Evolutionary conservation across 2,113 vertebrate genomes (phyloP).

Genomic region (Trinectes maculatus): DNA sequence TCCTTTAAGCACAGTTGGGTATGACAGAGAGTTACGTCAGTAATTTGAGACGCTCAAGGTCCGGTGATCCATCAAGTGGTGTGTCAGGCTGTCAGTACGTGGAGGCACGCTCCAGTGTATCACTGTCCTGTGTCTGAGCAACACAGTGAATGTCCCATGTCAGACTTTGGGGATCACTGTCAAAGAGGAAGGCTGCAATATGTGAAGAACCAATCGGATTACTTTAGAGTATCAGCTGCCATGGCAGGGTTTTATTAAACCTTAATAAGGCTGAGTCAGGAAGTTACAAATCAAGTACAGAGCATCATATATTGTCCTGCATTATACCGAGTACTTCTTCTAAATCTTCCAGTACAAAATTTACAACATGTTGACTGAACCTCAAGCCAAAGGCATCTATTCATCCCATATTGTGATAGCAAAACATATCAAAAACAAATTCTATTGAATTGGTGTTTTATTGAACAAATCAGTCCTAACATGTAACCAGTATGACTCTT

Average conservation of each 20-base stretch:
- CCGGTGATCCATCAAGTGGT: conserved; percentile 32
- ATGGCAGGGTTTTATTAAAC: conserved; percentile 26
- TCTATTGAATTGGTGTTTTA: background rate
- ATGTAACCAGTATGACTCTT: background rate
- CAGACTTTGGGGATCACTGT: conserved; percentile 25
- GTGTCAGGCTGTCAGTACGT: conserved; percentile 30
- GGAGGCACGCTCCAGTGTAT: conserved; percentile 16
- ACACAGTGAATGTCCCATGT: conserved; percentile 3
- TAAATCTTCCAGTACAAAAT: conserved; percentile 26
- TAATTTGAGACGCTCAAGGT: conserved; percentile 51
- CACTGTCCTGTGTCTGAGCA: conserved; percentile 31
- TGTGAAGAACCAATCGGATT: conserved; percentile 27
- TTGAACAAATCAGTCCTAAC: background rate
- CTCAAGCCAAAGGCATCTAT: background rate
- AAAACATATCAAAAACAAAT: conserved; percentile 20
- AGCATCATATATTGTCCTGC: too few species aligned
- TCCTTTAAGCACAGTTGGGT: background rate
- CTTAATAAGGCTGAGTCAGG: background rate
- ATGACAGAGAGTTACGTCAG: conserved; percentile 17
- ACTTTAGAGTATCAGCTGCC: background rate
- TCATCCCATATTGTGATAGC: background rate
- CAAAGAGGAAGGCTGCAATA: conserved; percentile 3
- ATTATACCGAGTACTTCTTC: too few species aligned
- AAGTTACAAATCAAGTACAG: background rate
- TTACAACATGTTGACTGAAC: background rate